Conservation (phyloP, 2,113 vertebrate genomes). For the Macquaria ambigua region DNA sequence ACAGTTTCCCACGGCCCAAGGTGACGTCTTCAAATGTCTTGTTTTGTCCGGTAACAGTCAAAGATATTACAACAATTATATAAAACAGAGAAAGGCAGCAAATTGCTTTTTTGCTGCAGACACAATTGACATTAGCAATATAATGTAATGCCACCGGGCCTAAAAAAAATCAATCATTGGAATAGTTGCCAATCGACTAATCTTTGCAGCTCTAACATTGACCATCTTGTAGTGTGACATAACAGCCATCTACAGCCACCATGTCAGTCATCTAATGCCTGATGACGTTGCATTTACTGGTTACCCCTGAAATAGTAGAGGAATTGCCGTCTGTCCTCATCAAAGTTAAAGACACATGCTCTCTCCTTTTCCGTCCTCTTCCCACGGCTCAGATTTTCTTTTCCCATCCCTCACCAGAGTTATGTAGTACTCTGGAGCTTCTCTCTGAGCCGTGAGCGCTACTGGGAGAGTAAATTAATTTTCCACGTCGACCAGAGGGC, state of each 20-base stretch:
- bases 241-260: neutral
- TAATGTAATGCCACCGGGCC: too few species aligned
- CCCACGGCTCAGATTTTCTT: conserved; percentile 12
- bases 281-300: neutral
- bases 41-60: neutral
- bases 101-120: too few species aligned
- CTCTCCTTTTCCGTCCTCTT: conserved; percentile 16
- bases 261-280: neutral
- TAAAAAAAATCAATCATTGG: too few species aligned
- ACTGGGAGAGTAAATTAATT: conserved; percentile 63
- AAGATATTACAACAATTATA: neutral
- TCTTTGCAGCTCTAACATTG: neutral
- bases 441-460: conserved; percentile 39
- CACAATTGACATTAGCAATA: too few species aligned
- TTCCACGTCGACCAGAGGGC: conserved; percentile 46
- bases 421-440: conserved; percentile 9
- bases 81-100: neutral
- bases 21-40: neutral
- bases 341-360: neutral
- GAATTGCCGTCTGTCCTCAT: conserved; percentile 4
- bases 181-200: neutral
- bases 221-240: neutral
- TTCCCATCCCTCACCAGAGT: conserved; percentile 26
- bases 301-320: conserved; percentile 1
- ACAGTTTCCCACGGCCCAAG: too few species aligned